Conservation (phyloP, 2,113 vertebrate genomes). For the Saimiri boliviensis region DNA sequence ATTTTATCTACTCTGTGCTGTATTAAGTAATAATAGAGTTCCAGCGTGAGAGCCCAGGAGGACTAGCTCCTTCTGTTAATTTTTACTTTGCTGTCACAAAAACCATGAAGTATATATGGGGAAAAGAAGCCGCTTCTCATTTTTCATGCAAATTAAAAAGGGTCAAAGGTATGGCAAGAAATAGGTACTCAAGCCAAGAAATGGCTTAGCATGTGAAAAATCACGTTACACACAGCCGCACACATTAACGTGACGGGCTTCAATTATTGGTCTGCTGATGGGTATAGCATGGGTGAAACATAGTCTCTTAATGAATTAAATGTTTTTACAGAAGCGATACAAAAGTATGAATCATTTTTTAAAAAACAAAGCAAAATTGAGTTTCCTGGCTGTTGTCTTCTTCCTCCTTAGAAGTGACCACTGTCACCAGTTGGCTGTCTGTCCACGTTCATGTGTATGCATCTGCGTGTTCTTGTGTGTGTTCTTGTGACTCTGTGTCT, state of each 20-base stretch:
- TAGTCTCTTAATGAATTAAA: neutral
- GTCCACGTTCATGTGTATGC: neutral
- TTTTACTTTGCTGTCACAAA: neutral
- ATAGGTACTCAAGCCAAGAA: neutral
- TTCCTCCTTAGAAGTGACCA: neutral
- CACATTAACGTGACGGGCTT: too few species aligned
- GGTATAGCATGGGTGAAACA: neutral
- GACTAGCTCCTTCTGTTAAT: too few species aligned
- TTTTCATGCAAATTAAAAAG: neutral
- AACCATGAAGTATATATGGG: neutral
- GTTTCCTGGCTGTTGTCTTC: accelerated
- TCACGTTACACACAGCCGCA: accelerated
- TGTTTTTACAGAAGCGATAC: neutral
- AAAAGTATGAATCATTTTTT: neutral
- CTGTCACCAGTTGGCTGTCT: neutral
- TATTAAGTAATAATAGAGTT: neutral
- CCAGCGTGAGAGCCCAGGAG: neutral
- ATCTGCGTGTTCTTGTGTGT: neutral
- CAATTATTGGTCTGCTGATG: neutral
- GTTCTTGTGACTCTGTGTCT: too few species aligned
- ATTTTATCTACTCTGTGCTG: neutral
- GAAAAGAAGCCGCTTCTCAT: neutral
- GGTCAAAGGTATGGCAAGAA: neutral
- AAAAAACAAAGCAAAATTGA: neutral
- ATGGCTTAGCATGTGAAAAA: neutral